A percentile compares a stretch with the other conserved stretches of the same genome.
Conservation (phyloP, 2,888 invertebrate genomes). For the Gari tellinella region DNA sequence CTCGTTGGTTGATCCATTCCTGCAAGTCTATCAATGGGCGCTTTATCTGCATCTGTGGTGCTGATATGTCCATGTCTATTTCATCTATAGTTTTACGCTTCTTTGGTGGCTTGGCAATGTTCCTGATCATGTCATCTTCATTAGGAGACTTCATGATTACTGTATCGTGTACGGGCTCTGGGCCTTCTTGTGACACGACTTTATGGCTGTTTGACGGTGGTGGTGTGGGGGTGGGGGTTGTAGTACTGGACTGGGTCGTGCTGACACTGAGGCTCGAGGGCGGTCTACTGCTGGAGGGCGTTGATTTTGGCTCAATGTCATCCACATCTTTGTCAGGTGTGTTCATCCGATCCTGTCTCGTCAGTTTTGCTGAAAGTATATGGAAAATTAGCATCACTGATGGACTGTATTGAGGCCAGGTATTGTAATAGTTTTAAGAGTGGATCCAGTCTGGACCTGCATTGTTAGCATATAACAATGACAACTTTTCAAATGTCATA, state of each 20-base stretch:
- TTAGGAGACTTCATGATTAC: conserved; percentile 56
- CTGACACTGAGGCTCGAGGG: conserved; percentile 54
- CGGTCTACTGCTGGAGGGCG: conserved; percentile 60
- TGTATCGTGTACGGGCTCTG: conserved; percentile 12
- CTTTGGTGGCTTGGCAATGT: conserved; percentile 92
- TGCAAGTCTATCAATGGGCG: conserved; percentile 89
- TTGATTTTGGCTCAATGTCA: conserved; percentile 54
- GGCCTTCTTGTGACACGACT: conserved; percentile 30
- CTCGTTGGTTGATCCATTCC: conserved; percentile 97
- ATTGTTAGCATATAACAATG: no score
- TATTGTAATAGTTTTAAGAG: no score
- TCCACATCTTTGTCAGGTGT: conserved; percentile 53
- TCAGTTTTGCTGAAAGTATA: conserved; percentile 4
- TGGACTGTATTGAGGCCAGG: not conserved
- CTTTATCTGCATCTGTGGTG: conserved; percentile 55
- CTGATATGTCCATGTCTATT: conserved; percentile 57
- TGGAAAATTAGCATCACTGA: not conserved
- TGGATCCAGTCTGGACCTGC: no score
- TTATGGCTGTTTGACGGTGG: conserved; percentile 35
- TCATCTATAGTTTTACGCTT: conserved; percentile 89
- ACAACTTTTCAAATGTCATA: no score
- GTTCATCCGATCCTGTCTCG: conserved; percentile 46
- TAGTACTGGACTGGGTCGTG: conserved; percentile 49
- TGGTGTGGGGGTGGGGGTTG: conserved; percentile 48
- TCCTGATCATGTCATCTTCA: conserved; percentile 60